phyloP scores from a whole-genome alignment of 2,888 invertebrate species.

The Syrphus vitripennis region DNA sequence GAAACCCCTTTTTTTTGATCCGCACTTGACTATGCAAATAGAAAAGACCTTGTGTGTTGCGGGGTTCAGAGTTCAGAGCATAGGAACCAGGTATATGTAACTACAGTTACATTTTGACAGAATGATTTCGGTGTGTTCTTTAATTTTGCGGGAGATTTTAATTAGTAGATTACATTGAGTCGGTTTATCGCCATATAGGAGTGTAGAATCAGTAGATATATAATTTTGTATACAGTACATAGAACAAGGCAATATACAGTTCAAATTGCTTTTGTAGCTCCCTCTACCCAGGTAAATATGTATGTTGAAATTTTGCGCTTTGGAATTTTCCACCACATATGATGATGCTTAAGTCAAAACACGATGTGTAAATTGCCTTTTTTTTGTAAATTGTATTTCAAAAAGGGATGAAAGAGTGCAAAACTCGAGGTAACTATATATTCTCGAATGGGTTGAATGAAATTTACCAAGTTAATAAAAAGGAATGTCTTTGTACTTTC shows the following conservation, averaged over 20 bases:
- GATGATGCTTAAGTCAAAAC: neutral
- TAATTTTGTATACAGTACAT: neutral
- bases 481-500: neutral
- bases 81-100: neutral
- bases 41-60: slow-evolving; percentile 55
- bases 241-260: neutral
- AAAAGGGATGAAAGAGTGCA: neutral
- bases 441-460: neutral
- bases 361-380: neutral
- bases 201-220: neutral
- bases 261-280: neutral
- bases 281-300: no score
- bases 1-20: neutral
- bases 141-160: slow-evolving; percentile 70
- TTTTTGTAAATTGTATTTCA: neutral
- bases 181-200: slow-evolving; percentile 43
- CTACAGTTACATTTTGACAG: no score
- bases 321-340: neutral
- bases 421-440: neutral
- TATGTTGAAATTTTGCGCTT: neutral
- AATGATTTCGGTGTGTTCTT: slow-evolving; percentile 46
- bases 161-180: slow-evolving; percentile 71
- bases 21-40: slow-evolving; percentile 37
- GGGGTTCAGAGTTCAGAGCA: neutral
- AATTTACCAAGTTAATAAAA: neutral